Evolutionary conservation across 1,140 invertebrate species (phyloP), one percentile per base, ranked within the genome.

Genomic region (Drosophila willistoni): DNA sequence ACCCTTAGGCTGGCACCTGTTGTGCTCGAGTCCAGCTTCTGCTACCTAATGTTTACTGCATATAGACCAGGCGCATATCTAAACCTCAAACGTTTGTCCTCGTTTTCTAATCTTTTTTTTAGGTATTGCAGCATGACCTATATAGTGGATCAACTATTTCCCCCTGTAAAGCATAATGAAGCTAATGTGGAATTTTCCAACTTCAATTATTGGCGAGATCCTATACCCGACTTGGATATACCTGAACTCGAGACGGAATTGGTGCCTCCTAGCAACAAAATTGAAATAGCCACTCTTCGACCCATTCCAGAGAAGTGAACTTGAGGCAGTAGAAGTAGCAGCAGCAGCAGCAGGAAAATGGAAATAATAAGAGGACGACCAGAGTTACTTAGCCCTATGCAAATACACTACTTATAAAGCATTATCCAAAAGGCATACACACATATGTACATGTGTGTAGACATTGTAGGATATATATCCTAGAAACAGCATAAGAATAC

Each of bases 131-230:
- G 96, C 91, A 96, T 99, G 96, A 97, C 96, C 73, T 96, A 97
- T 93, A 95, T 98, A 68, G 97, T 98, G 47, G 98, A 99, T 93
- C 97, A 98, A 93, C 95, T 99, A 91, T 99, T 98, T 92, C 98
- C 98, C 66, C 94, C 94, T 17, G 94, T 94, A 71, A 85, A 89
- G 63, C 93, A 93, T 54, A 94, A 94, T 77, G 95, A 96, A 66
- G 94, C 94, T 3, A 94, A 95, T 22, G 96, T 95, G 81, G 97
- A 98, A 91, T 99, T 96, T 93, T 97, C 96, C 61, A 95, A 96
- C 77, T 98, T 98, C 87, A 95, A 96, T 67, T 99, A 96, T 92
- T 99, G 98, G 98, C 94, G 97, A 63, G 95, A 97, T 67, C 97
- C 98, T 7, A 94, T 98, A 77, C 94, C 94, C 22, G 90, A 92